Evolutionary conservation across 2,888 invertebrate species (phyloP).

Genomic region (Euplagia quadripunctaria): DNA sequence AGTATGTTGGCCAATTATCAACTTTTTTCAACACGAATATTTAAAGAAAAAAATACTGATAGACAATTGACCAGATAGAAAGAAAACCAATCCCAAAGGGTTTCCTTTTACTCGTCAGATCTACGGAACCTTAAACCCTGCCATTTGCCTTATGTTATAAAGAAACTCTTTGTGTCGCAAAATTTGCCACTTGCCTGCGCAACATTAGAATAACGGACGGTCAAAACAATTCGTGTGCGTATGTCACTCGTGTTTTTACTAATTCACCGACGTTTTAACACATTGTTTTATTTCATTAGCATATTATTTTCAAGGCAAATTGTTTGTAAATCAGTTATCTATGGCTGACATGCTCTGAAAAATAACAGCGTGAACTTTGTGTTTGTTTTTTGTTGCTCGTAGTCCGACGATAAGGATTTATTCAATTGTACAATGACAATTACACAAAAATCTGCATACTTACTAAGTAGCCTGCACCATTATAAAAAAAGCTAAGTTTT

Average conservation of each 20-base stretch:
- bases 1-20: too few relatives aligned
- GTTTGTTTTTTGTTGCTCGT: background rate
- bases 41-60: too few relatives aligned
- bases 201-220: slow-evolving; percentile 46
- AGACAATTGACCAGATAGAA: too few relatives aligned
- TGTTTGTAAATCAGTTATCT: slow-evolving; percentile 10
- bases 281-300: slow-evolving; percentile 46
- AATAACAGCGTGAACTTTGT: background rate
- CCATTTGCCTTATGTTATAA: background rate
- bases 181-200: slow-evolving; percentile 17
- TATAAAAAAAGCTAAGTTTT: too few relatives aligned
- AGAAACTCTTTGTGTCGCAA: background rate
- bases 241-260: slow-evolving; percentile 46
- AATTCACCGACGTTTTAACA: slow-evolving; percentile 28
- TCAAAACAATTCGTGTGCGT: slow-evolving; percentile 34
- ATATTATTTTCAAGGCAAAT: slow-evolving; percentile 28
- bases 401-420: background rate
- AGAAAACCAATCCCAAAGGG: background rate
- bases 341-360: slow-evolving; percentile 20
- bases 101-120: background rate
- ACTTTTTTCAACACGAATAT: too few relatives aligned
- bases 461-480: too few relatives aligned
- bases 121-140: background rate
- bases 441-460: too few relatives aligned
- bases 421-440: background rate